Evolutionary conservation across 2,888 invertebrate genomes (phyloP).

Genomic region (Andricus quercusramuli): DNA sequence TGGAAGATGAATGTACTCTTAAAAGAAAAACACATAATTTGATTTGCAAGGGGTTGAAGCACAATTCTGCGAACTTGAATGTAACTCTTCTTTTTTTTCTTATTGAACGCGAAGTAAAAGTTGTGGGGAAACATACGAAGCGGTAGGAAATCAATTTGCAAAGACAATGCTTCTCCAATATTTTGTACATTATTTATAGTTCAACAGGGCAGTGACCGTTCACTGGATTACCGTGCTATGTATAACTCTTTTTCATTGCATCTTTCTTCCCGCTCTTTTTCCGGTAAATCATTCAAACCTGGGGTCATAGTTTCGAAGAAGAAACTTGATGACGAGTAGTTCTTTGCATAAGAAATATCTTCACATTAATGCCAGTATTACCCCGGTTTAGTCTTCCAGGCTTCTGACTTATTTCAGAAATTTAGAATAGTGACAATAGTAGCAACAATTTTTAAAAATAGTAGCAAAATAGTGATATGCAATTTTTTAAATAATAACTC

Average conservation of each 20-base stretch:
- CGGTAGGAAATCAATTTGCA: constrained; percentile 33
- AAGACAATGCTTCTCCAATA: constrained; percentile 1
- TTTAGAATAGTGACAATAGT: too few species aligned
- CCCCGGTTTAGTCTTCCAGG: too few species aligned
- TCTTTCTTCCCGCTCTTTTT: constrained; percentile 28
- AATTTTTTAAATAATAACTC: too few species aligned
- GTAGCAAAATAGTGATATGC: too few species aligned
- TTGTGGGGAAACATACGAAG: not conserved
- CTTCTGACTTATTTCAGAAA: too few species aligned
- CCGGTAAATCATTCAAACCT: constrained; percentile 35
- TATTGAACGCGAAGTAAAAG: constrained; percentile 23
- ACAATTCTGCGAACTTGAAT: constrained; percentile 18
- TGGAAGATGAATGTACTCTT: not conserved
- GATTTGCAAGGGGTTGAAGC: not conserved
- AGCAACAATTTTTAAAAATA: too few species aligned
- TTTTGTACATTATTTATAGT: constrained; percentile 34
- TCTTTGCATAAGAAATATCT: constrained; percentile 25
- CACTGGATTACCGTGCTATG: constrained; percentile 14
- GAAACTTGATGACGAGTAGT: constrained; percentile 10
- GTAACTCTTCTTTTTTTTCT: constrained; percentile 10
- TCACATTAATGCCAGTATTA: not conserved
- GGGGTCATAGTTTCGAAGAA: constrained; percentile 3
- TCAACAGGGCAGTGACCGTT: constrained; percentile 23
- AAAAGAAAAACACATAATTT: constrained; percentile 7
- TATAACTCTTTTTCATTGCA: constrained; percentile 26